Conservation (phyloP, 2,797 vertebrate genomes). For the Hydrophis major region DNA sequence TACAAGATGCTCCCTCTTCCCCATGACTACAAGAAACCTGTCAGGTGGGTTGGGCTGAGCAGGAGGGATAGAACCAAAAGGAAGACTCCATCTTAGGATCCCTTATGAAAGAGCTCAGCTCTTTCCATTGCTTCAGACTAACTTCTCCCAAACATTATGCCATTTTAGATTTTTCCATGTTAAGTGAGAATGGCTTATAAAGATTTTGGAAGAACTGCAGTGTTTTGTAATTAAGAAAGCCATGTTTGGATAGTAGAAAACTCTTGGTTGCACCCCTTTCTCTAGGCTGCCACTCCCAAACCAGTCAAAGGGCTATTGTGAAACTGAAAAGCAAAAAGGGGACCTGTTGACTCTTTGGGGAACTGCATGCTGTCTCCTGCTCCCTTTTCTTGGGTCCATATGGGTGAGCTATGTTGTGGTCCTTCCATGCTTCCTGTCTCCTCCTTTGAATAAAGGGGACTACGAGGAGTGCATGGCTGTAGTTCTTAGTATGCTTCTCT, state of each 20-base stretch:
- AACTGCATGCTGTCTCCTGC: rapidly evolving
- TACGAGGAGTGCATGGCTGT: conserved; percentile 39
- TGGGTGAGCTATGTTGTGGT: rapidly evolving
- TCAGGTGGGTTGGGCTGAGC: neutral
- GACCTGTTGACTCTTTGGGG: neutral
- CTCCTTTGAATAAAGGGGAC: neutral
- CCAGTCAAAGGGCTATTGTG: neutral
- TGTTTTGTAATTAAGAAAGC: neutral
- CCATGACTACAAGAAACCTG: neutral
- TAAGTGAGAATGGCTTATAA: neutral
- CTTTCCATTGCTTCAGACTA: neutral
- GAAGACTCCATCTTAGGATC: neutral
- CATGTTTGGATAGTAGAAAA: neutral
- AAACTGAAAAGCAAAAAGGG: neutral
- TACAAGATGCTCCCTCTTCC: neutral
- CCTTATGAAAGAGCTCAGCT: neutral
- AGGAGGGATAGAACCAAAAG: neutral
- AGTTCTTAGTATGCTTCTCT: conserved; percentile 21
- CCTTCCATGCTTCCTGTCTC: neutral
- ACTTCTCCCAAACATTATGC: too few species aligned
- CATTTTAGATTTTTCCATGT: neutral
- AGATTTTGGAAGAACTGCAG: neutral
- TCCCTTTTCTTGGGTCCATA: neutral
- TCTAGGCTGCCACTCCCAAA: neutral
- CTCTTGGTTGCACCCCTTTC: neutral